These are phyloP conservation scores for Cyprinus carpio DNA, from an alignment of 2,113 vertebrate genomes.

Conservation along the genomic window DNA sequence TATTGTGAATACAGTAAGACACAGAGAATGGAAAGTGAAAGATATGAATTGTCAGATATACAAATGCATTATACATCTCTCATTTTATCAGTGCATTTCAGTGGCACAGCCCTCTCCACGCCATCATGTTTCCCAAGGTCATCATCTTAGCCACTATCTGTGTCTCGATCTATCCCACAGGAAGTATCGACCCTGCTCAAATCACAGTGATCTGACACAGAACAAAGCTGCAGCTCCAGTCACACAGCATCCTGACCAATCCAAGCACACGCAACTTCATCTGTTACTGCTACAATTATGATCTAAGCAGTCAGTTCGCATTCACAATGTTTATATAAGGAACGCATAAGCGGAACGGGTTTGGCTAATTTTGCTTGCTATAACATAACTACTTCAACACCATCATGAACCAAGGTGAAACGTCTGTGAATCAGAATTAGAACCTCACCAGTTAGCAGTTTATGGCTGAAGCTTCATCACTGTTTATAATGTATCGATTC, in stretches of 20 bases:
- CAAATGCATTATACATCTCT: neutral
- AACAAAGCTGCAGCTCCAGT: neutral
- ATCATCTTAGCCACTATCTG: conserved; percentile 39
- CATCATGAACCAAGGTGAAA: too few species aligned
- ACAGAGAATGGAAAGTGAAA: neutral
- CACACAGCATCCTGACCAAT: neutral
- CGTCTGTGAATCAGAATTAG: neutral
- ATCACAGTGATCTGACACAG: conserved; percentile 11
- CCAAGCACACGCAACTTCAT: neutral
- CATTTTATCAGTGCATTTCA: neutral
- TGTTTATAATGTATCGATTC: too few species aligned
- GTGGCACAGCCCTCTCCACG: neutral
- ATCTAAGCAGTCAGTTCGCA: neutral
- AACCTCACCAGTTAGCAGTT: neutral
- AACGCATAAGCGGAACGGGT: neutral
- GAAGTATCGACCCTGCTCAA: conserved; percentile 16
- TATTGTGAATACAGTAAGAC: neutral
- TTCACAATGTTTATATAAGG: neutral
- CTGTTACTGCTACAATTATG: neutral
- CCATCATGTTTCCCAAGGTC: conserved; percentile 30
- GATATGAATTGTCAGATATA: neutral
- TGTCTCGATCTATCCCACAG: conserved; percentile 12
- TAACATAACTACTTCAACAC: neutral
- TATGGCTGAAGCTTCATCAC: neutral
- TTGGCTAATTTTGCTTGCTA: neutral